Percentiles rank a stretch among this genome's conserved stretches.
Conservation (phyloP, 92 coral and sea anemone genomes). For the Montipora capitata region DNA sequence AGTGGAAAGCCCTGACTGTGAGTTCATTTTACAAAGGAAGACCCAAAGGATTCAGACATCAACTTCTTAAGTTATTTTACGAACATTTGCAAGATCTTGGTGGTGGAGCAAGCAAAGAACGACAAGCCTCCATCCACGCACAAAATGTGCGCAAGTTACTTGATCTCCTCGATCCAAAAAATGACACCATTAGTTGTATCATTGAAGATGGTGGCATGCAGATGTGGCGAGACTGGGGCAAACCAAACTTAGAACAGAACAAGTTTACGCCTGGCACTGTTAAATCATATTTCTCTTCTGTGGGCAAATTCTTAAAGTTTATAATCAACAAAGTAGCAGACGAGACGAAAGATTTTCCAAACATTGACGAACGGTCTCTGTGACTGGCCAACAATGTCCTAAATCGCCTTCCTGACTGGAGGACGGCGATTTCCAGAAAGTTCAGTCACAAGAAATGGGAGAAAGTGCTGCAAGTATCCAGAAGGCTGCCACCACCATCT, state of each 20-base stretch:
- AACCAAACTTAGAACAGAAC: slow-evolving; percentile 22
- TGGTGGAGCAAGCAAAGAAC: slow-evolving; percentile 20
- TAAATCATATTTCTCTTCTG: slow-evolving; percentile 4
- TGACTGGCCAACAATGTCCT: not conserved
- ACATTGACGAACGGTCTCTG: not conserved
- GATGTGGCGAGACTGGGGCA: slow-evolving; percentile 14
- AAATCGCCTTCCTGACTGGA: slow-evolving; percentile 10
- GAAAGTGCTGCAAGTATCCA: slow-evolving; percentile 7
- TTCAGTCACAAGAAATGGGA: slow-evolving; percentile 19
- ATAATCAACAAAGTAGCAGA: not conserved
- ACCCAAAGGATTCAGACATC: slow-evolving; percentile 1
- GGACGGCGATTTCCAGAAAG: slow-evolving; percentile 28
- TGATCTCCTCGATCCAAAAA: slow-evolving; percentile 26
- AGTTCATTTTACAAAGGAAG: slow-evolving; percentile 26
- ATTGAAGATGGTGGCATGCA: slow-evolving; percentile 4
- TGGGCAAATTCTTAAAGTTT: slow-evolving; percentile 34
- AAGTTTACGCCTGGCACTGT: slow-evolving; percentile 30
- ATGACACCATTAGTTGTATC: slow-evolving; percentile 17
- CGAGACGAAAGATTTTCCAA: slow-evolving; percentile 9
- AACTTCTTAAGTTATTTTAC: slow-evolving; percentile 6
- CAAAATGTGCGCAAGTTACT: slow-evolving; percentile 18
- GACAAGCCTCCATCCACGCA: slow-evolving; percentile 8
- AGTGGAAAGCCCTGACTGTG: slow-evolving; percentile 7
- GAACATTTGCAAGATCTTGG: slow-evolving; percentile 12
- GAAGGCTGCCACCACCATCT: not conserved